Evolutionary conservation across 2,888 invertebrate species (phyloP), one percentile per base, ranked within the genome.

Genomic region (Heliconius ismenius): DNA sequence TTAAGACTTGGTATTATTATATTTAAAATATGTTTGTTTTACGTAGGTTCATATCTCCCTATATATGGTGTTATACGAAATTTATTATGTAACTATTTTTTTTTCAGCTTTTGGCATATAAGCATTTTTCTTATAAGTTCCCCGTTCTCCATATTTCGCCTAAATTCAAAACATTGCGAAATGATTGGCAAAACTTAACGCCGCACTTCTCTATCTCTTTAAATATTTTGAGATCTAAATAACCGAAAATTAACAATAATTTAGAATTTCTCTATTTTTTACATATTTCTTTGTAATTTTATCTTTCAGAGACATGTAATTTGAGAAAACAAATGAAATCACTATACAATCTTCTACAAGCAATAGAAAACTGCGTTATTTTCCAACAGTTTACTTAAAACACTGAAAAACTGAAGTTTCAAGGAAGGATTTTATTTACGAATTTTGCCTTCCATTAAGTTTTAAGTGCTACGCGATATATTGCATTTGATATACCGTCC

Each of bases 401-500:
- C 64, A 43, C 49, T 70, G 49, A 49, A 72, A 73, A 58, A 39
- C 18, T 63, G 26, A 70, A 73, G 49, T 77, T 64, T 49, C 32
- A 60, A 28, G 21, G 67, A 49, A 65, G 63, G 73, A 69, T 79
- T n/a, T 65, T 76, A 79, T 80, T 80, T 79, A 73, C 77, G 76
- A 82, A 81, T 82, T 83, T 81, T 79, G 79, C 77, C 67, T 75
- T 82, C 84, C 83, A 83, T 83, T 82, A 82, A 73, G 54, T 58
- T 76, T 79, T 82, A 83, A 86, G 86, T 84, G 84, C 86, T 84
- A 79, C 64, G 78, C 80, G 84, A 86, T 80, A 86, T 86, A 88
- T 88, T 87, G 86, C 87, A 87, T 88, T 87, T 80, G 81, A 81
- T 76, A 73, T 78, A 72, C 81, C 83, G 85, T 84, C 84, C 77